Evolutionary conservation across 2,797 vertebrate genomes (phyloP), one percentile per base, ranked within the genome.

Genomic region (Carapus acus): DNA sequence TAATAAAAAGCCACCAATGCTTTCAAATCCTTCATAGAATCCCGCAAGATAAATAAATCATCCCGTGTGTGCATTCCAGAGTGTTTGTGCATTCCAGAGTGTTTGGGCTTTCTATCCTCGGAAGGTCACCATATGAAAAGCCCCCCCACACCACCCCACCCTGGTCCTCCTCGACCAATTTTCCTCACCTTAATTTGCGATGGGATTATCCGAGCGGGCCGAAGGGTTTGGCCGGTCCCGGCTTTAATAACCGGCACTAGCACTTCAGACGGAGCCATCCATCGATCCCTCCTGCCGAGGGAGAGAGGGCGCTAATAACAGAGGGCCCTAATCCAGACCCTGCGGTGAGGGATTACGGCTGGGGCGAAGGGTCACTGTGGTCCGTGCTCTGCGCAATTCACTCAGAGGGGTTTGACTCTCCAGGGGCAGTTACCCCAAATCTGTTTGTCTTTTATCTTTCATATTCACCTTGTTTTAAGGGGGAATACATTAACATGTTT

Each of bases 181-280:
- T 71, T 49, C 62, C 49, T 67, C 54, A 46, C 62, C 63, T 80
- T 86, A 84, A 86, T 86, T 81, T 83, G 81, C 74, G 81, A 84
- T 82, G 73, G 80, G 80, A 88, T 88, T 88, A 86, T 78, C 78
- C 54, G 16, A 19, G 67, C 50, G 42, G 48, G 71, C 75, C 63
- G 37, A 65, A 69, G 82, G 81, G 81, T 79, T 76, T 76, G 79
- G 62, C 65, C 36, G 74, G 24, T 82, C 83, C 75, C 80, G 76
- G 67, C 46, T 84, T 88, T 88, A 88, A 88, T 88, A 89, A 86
- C 83, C 66, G 36, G 62, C 62, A 33, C 64, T 24, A 67, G 73
- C 81, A 84, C 78, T 86, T 84, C 81, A 83, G 78, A 73, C 74
- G 11, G 13, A 67, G 78, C 50, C 37, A 52, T 65, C 74, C 76